A percentile compares a stretch with the other conserved stretches of the same genome.
Evolutionary conservation across 2,113 vertebrate species (phyloP).

Genomic region (Channa maculata): DNA sequence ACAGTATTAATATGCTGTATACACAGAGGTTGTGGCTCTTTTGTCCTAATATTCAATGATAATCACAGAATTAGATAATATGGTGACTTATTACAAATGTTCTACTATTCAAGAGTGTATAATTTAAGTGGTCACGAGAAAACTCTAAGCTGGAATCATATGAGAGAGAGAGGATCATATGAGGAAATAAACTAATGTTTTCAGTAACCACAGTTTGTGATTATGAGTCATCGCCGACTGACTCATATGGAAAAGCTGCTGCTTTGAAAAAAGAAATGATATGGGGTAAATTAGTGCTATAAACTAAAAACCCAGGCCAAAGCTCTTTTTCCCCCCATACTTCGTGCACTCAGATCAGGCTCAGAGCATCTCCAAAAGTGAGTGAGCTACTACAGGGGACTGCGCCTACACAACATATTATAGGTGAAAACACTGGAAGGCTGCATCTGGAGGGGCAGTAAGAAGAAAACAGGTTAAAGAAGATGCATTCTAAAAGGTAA

Average conservation of each 20-base stretch:
- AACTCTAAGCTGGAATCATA: slow-evolving; percentile 52
- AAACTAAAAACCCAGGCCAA: no score
- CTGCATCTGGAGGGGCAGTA: no score
- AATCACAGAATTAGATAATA: not conserved
- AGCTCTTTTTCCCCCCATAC: no score
- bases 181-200: slow-evolving; percentile 54
- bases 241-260: slow-evolving; percentile 56
- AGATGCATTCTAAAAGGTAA: no score
- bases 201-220: slow-evolving; percentile 31
- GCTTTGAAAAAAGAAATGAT: slow-evolving; percentile 18
- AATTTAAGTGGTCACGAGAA: not conserved
- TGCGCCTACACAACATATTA: no score
- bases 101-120: slow-evolving; percentile 29
- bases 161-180: slow-evolving; percentile 48
- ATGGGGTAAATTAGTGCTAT: not conserved
- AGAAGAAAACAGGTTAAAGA: no score
- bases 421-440: no score
- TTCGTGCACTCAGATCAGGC: no score
- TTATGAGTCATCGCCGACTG: slow-evolving; percentile 65
- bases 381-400: no score
- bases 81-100: slow-evolving; percentile 34
- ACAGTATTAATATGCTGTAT: no score
- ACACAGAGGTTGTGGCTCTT: no score
- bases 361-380: no score
- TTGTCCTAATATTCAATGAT: not conserved